These are phyloP conservation scores for Ctenoplectra terminalis DNA, from an alignment of 1,140 invertebrate species.

Conservation along the genomic window DNA sequence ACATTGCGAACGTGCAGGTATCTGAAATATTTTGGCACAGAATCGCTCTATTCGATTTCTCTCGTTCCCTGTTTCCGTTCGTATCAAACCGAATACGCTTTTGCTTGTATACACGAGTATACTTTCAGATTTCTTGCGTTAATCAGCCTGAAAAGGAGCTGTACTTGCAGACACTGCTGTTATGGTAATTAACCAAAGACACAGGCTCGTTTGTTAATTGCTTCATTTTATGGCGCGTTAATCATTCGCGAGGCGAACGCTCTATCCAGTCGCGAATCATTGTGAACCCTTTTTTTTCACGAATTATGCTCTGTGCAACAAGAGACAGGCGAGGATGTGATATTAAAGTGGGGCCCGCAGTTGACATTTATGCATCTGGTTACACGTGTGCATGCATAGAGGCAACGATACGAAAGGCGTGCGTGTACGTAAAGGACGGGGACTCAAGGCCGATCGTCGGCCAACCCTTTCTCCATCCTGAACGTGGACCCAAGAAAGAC, in stretches of 20 bases:
- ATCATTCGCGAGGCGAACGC: background rate
- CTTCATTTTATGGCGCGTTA: background rate
- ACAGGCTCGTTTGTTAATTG: background rate
- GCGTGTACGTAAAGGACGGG: slow-evolving; percentile 68
- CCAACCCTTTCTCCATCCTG: slow-evolving; percentile 61
- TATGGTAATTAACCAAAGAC: background rate
- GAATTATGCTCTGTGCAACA: background rate
- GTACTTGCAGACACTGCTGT: too few relatives aligned
- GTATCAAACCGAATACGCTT: too few relatives aligned
- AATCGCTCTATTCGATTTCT: slow-evolving; percentile 14
- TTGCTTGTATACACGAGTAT: too few relatives aligned
- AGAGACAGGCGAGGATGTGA: background rate
- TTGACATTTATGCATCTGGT: slow-evolving; percentile 39
- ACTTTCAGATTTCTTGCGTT: background rate
- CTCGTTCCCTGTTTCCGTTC: background rate
- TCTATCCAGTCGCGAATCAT: background rate
- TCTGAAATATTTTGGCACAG: slow-evolving; percentile 17
- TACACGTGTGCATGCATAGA: slow-evolving; percentile 46
- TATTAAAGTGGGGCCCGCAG: slow-evolving; percentile 13
- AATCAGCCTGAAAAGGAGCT: too few relatives aligned
- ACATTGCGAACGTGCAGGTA: slow-evolving; percentile 1
- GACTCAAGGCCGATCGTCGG: slow-evolving; percentile 69
- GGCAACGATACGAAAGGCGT: slow-evolving; percentile 31
- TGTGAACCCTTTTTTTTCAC: background rate
- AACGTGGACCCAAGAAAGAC: slow-evolving; percentile 32